Base-by-base conservation (phyloP, 2,113 vertebrate species). In the Oncorhynchus tshawytscha region DNA sequence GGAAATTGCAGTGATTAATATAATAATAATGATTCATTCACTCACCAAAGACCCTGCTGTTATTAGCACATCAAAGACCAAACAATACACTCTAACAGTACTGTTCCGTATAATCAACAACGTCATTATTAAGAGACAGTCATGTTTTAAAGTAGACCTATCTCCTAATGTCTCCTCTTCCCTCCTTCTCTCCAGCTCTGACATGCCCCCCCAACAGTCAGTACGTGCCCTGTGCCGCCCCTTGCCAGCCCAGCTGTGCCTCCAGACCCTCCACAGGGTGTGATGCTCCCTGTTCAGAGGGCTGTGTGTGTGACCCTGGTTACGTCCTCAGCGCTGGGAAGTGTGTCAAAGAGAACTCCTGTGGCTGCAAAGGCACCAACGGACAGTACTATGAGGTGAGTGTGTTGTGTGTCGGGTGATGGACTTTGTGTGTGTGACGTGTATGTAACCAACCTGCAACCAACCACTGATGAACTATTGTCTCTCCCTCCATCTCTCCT, bases 321-420 rank as follows among this genome's bases (percentile, higher is more conserved):
- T 94, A 89, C 11, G 78, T 94, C 25, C 88, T 93, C 71, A 94
- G 92, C 74, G 89, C 90, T 20, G 88, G 81, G 20, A 85, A 88
- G 67, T 94, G 94, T 34, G 88, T 94, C 16, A 79, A 78, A 65
- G 73, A 82, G 22, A 84, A 25, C 15, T 86, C 81, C 0, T 94
- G 93, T 80, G 94, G 92, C 22, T 94, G 93, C 71, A 60, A 4
- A 0, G 13, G 87, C 79, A 71, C 25, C 34, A 88, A 92, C 2
- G 92, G 87, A 59, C 88, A 92, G 39, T 94, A 94, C 67, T 93
- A 94, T 54, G 54, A 93, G 92, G 92, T 94, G 78, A 59, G 60
- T 5, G 51, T 45, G 31, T 65, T 39, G 39, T 39, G 5, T 79
- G 22, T 39, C 34, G 39, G 7, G 8, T 39, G 39, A 34, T 34